Conservation (phyloP, 2,888 invertebrate species). For the Microctonus hyperodae region DNA sequence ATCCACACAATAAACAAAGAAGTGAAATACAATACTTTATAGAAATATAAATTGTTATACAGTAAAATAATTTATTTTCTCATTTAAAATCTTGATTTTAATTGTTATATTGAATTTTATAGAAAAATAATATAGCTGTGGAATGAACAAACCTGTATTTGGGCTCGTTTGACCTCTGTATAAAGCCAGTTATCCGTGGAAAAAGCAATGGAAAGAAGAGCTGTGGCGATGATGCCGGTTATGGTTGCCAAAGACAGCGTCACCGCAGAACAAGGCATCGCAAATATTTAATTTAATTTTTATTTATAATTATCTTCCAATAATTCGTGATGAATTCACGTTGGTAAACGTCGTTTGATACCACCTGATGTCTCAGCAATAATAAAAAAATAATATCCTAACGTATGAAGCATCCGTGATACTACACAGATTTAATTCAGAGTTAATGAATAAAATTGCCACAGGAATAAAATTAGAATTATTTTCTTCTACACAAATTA, state of each 20-base stretch:
- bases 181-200: constrained; percentile 97
- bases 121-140: constrained; percentile 10
- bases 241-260: constrained; percentile 95
- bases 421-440: constrained; percentile 7
- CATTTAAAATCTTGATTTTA: not conserved
- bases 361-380: constrained; percentile 18
- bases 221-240: constrained; percentile 93
- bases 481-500: not conserved
- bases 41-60: not conserved
- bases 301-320: constrained; percentile 23
- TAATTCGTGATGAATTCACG: not conserved
- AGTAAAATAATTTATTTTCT: not conserved
- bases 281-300: constrained; percentile 44
- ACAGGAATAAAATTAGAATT: not conserved
- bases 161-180: constrained; percentile 88
- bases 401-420: constrained; percentile 35
- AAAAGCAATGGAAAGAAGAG: constrained; percentile 91
- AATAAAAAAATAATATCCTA: constrained; percentile 21
- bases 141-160: constrained; percentile 77
- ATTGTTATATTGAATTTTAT: not conserved
- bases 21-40: not conserved
- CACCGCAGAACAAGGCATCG: constrained; percentile 94
- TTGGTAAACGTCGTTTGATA: not conserved
- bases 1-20: not conserved
- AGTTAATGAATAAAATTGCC: constrained; percentile 8